Evolutionary conservation across 2,888 invertebrate species (phyloP).

Genomic region (Tortrix viridana): DNA sequence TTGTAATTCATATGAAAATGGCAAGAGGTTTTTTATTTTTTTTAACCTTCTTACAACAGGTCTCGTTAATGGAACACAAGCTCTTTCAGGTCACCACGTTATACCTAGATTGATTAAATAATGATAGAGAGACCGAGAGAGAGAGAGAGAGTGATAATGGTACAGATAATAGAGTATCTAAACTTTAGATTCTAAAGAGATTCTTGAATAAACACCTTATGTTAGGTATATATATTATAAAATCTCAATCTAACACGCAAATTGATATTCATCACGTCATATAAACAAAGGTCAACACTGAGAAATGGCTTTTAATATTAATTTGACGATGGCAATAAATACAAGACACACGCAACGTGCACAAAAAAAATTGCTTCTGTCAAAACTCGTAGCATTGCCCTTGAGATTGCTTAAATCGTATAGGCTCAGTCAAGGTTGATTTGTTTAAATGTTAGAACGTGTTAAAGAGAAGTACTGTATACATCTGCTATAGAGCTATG

Average conservation of each 20-base stretch:
- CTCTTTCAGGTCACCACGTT: too few relatives aligned
- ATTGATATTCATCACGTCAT: conserved; percentile 15
- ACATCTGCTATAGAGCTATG: background rate
- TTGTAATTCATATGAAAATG: too few relatives aligned
- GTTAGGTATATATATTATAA: background rate
- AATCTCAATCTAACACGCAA: background rate
- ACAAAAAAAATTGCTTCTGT: conserved; percentile 20
- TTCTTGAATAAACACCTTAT: background rate
- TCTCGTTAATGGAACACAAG: too few relatives aligned
- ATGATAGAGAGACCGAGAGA: too few relatives aligned
- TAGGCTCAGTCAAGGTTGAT: background rate
- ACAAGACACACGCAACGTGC: conserved; percentile 2
- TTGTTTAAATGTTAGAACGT: background rate
- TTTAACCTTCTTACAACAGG: too few relatives aligned
- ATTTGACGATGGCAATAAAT: conserved; percentile 31
- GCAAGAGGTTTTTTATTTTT: too few relatives aligned
- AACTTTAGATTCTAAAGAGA: too few relatives aligned
- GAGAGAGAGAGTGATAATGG: too few relatives aligned
- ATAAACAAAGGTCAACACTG: conserved; percentile 18
- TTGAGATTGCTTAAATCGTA: conserved; percentile 8
- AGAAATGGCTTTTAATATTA: conserved; percentile 18
- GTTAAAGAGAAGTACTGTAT: background rate
- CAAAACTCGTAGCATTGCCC: conserved; percentile 11
- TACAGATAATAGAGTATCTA: too few relatives aligned
- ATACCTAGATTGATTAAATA: too few relatives aligned